Base-by-base conservation (phyloP, 2,113 vertebrate genomes). In the Prionailurus bengalensis region DNA sequence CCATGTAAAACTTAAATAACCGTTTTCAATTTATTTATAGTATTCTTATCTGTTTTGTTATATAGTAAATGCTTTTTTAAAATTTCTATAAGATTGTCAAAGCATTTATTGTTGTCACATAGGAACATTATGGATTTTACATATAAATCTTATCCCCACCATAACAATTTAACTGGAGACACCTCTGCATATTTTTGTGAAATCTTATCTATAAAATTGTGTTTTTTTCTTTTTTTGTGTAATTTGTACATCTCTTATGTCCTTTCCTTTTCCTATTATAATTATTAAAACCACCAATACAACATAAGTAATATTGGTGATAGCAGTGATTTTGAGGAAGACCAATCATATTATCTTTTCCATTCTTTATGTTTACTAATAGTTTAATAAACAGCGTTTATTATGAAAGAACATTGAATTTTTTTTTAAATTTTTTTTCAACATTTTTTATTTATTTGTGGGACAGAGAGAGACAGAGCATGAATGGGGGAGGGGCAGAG, bases 1-100 rank as follows among this genome's bases (percentile, higher is more conserved):
- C 66, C 42, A 70, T 23, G 15, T 94, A 73, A 86, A 94, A 88
- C 31, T 66, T 94, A 31, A 87, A 42, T 76, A 86, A 66, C 76
- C 65, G 25, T 84, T 91, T 88, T 92, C 31, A 79, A 92, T 73
- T 29, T 71, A 88, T 58, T 74, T 33, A 21, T 91, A 55, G 9
- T 14, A 71, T 27, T 55, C 51, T 65, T n/a, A 25, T 36, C 36
- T 84, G 42, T 82, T 87, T 74, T 51, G 7, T 68, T 71, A 45
- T 36, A 45, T 65, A 29, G 23, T 10, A 94, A 70, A 71, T 82
- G 7, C 33, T 68, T 83, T 86, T 21, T 4, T 51, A 29, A 89
- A 25, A 27, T 90, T 73, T 74, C 81, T 91, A 11, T 66, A 71
- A 89, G 3, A 51, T 66, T 94, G 86, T 82, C 48, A 79, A 86